Percentiles rank a stretch among this genome's conserved stretches.
These are phyloP conservation scores for Numida meleagris DNA, from an alignment of 2,113 vertebrate genomes.

Conservation along the genomic window DNA sequence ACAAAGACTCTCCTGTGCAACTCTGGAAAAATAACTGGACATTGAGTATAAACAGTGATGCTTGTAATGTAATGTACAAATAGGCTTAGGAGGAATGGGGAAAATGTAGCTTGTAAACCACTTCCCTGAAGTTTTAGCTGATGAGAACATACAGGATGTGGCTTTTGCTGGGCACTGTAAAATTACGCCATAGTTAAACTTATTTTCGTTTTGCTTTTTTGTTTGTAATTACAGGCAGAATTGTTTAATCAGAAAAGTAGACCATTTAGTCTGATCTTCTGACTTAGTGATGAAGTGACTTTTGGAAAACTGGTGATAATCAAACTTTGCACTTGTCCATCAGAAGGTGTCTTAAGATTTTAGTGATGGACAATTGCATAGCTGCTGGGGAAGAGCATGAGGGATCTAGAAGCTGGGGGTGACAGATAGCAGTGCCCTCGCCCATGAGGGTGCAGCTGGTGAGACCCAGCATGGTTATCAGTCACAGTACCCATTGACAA, in stretches of 20 bases:
- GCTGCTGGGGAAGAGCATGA: neutral
- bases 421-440: neutral
- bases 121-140: neutral
- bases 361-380: neutral
- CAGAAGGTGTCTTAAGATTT: neutral
- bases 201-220: neutral
- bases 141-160: neutral
- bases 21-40: constrained; percentile 47
- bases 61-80: constrained; percentile 16
- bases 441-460: neutral
- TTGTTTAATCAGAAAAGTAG: neutral
- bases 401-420: neutral
- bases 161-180: neutral
- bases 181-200: neutral
- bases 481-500: neutral
- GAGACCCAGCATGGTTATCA: neutral
- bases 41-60: constrained; percentile 32
- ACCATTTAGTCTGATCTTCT: neutral
- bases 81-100: constrained; percentile 29
- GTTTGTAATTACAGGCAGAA: neutral
- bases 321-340: neutral
- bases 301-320: neutral
- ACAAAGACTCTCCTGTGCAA: constrained; percentile 57
- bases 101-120: neutral
- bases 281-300: neutral